Base-by-base conservation (phyloP, 1,140 invertebrate genomes). In the Oncopeltus fasciatus region DNA sequence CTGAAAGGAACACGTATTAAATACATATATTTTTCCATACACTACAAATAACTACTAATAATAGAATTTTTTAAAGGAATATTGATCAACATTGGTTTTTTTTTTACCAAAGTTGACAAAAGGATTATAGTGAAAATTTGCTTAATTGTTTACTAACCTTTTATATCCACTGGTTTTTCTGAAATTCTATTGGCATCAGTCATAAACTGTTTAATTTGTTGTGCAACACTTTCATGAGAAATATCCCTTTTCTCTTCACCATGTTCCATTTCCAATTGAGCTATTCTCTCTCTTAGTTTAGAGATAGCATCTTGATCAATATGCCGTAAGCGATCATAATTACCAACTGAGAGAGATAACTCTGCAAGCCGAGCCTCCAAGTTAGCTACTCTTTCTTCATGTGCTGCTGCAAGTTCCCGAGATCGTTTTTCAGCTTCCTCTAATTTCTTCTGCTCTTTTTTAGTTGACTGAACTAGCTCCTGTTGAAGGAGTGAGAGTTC, bases 351-450 rank as follows among this genome's bases (percentile, higher is more conserved):
- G 59, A 82, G 80, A 0, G 87, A 90, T 9, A 92, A 74, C 70
- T 92, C 88, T 0, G 88, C 86, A 12, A 93, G 69, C 66, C 84
- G 80, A 2, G 81, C 78, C 74, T 93, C 90, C 57, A 93, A 77
- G 58, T 81, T 78, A 3, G 83, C 83, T 0, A 91, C 87, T 68
- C 88, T 75, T 44, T 86, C 80, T 74, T 91, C 88, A 69, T 87
- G 80, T 65, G 81, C 72, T 28, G 81, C 81, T 61, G 81, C 81
- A 43, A 83, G 76, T 63, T 80, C 78, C 61, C 81, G 78, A 2
- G 83, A 80, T 66, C 81, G 79, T 63, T 87, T 83, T 67, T 87
- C 85, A 1, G 82, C 84, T 44, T 79, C 75, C 60, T 78, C 74
- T 5, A 80, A 81, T 76, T 82, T 77, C 69, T 80, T 80, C 70